Conservation (phyloP, 2,888 invertebrate genomes). For the Melolontha melolontha region DNA sequence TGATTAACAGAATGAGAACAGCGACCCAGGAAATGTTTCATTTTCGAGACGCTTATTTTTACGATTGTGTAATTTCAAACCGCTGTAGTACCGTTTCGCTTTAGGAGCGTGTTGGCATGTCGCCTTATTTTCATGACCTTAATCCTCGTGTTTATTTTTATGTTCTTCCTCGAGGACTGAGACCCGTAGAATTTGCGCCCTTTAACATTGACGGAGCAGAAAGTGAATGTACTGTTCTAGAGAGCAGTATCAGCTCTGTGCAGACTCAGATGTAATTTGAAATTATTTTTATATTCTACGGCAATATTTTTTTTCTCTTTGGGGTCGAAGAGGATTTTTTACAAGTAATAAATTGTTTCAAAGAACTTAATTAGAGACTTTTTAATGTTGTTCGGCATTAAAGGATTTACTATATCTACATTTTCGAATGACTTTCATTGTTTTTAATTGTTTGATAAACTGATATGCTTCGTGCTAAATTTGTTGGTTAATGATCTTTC, state of each 20-base stretch:
- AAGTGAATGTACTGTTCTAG: constrained; percentile 20
- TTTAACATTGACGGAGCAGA: constrained; percentile 29
- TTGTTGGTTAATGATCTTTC: no score
- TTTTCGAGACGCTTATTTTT: constrained; percentile 23
- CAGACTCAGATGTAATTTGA: constrained; percentile 28
- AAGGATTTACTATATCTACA: no score
- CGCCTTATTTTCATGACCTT: constrained; percentile 18
- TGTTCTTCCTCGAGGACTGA: constrained; percentile 22
- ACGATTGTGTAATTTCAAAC: constrained; percentile 18
- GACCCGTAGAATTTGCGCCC: constrained; percentile 4
- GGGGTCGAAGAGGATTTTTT: constrained; percentile 10
- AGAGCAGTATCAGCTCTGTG: constrained; percentile 25
- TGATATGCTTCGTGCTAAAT: no score
- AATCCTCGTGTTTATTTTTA: constrained; percentile 33
- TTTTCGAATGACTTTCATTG: no score
- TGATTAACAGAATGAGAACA: constrained; percentile 9
- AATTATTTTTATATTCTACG: constrained; percentile 19
- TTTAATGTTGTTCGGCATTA: no score
- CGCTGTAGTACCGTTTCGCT: constrained; percentile 9
- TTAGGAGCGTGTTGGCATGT: constrained; percentile 16
- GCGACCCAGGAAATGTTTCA: constrained; percentile 19
- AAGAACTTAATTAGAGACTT: background rate
- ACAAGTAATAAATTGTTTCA: background rate
- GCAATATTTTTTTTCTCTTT: background rate
- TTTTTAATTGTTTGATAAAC: no score